A percentile compares a stretch with the other conserved stretches of the same genome.
phyloP scores from a whole-genome alignment of 2,113 vertebrate genomes.

The Oplegnathus fasciatus region DNA sequence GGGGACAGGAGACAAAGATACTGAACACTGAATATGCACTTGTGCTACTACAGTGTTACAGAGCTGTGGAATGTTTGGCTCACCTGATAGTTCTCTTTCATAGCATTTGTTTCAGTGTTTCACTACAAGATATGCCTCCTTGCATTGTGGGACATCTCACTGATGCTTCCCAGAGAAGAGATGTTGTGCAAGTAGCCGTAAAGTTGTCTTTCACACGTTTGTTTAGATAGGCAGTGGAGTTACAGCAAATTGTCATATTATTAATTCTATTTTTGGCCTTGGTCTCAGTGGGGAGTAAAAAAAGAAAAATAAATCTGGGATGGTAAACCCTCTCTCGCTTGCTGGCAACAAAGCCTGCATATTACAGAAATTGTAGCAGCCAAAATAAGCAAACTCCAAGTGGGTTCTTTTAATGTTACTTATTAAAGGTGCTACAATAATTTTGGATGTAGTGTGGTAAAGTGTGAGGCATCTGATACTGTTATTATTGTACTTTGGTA shows the following conservation, averaged over 20 bases:
- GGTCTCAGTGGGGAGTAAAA: not conserved
- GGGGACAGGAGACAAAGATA: conserved; percentile 5
- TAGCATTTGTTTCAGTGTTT: conserved; percentile 1
- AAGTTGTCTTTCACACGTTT: not conserved
- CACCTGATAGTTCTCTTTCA: not conserved
- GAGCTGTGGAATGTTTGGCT: not conserved
- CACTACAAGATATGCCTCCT: not conserved
- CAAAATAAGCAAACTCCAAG: not conserved
- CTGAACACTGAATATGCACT: not conserved
- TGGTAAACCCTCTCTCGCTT: not conserved
- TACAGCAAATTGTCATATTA: not conserved
- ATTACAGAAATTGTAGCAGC: too few species aligned
- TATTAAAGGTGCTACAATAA: not conserved
- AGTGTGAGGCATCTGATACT: not conserved
- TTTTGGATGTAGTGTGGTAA: not conserved
- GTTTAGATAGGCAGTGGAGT: too few species aligned
- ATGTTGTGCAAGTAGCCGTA: not conserved
- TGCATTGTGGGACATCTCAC: not conserved
- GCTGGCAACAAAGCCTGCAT: too few species aligned
- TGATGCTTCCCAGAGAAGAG: not conserved
- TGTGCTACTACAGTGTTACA: not conserved
- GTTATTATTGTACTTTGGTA: not conserved
- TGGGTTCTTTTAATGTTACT: not conserved
- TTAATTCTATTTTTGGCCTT: not conserved
- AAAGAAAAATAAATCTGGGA: not conserved